Percentiles rank a stretch among this genome's conserved stretches.
phyloP scores from a whole-genome alignment of 2,113 vertebrate species.

The Sminthopsis crassicaudata region DNA sequence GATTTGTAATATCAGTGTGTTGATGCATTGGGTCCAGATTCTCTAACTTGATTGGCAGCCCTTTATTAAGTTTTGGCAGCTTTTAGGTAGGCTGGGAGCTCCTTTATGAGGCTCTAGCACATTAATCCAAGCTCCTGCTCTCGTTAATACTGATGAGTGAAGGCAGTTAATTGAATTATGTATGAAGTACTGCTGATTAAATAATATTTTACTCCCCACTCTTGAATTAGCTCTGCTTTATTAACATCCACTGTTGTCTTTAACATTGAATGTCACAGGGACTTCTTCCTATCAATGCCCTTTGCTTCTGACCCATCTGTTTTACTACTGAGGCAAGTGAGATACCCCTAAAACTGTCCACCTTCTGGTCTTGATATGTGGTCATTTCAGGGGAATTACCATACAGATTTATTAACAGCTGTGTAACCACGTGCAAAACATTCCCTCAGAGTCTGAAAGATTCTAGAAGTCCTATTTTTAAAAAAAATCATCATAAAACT shows the following conservation, averaged over 20 bases:
- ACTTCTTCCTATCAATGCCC: slow-evolving; percentile 75
- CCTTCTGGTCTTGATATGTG: slow-evolving; percentile 42
- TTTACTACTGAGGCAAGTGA: slow-evolving; percentile 50
- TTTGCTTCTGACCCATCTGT: slow-evolving; percentile 76
- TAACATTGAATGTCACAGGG: slow-evolving; percentile 80
- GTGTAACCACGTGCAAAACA: slow-evolving; percentile 33
- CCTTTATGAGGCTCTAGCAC: slow-evolving; percentile 81
- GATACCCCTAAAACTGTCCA: slow-evolving; percentile 35
- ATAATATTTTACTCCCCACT: slow-evolving; percentile 87
- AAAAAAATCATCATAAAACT: slow-evolving; percentile 26
- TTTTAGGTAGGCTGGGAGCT: slow-evolving; percentile 82
- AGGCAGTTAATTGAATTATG: slow-evolving; percentile 90
- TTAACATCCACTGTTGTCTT: slow-evolving; percentile 82
- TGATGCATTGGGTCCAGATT: slow-evolving; percentile 77
- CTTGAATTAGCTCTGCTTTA: slow-evolving; percentile 83
- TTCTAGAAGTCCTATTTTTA: slow-evolving; percentile 44
- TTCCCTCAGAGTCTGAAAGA: neutral
- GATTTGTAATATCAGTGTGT: slow-evolving; percentile 82
- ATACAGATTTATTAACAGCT: slow-evolving; percentile 38
- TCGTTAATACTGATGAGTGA: slow-evolving; percentile 86
- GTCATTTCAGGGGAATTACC: slow-evolving; percentile 58
- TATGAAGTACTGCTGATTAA: slow-evolving; percentile 88
- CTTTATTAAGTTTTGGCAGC: slow-evolving; percentile 86
- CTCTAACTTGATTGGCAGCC: slow-evolving; percentile 82
- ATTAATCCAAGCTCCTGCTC: slow-evolving; percentile 83